These are phyloP conservation scores for Florisuga fusca DNA, from an alignment of 2,797 vertebrate genomes.

Conservation along the genomic window DNA sequence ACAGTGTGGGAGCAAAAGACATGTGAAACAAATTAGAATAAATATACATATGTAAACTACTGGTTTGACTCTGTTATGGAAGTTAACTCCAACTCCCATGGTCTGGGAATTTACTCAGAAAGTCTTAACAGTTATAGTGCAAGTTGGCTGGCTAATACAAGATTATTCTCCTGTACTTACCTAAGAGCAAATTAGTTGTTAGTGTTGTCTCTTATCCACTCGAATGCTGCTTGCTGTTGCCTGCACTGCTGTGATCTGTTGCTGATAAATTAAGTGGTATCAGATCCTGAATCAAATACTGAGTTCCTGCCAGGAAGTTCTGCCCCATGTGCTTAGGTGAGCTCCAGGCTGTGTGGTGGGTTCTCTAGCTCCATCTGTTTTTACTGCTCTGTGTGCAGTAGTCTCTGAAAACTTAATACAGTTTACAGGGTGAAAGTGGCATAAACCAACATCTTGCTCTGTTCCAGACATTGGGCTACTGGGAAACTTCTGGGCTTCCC, in stretches of 20 bases:
- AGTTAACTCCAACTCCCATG: neutral
- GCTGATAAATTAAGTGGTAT: neutral
- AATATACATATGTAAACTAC: neutral
- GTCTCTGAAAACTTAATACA: neutral
- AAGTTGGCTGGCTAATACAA: neutral
- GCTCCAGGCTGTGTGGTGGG: neutral
- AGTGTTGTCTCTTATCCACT: neutral
- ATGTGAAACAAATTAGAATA: neutral
- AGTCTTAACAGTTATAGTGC: neutral
- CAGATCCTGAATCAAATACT: neutral
- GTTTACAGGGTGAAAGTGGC: neutral
- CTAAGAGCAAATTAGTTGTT: neutral
- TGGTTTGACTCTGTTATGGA: neutral
- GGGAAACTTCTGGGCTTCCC: neutral
- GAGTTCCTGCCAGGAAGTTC: neutral
- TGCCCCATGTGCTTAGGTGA: neutral
- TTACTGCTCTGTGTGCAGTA: neutral
- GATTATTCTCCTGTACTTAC: neutral
- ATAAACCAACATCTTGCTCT: neutral
- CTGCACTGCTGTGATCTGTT: neutral
- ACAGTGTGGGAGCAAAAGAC: neutral
- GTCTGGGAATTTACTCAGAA: neutral
- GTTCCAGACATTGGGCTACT: neutral
- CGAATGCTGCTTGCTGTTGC: neutral
- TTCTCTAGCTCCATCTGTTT: neutral